These are phyloP conservation scores for Netelia inedita DNA, from an alignment of 2,888 invertebrate genomes.

Conservation along the genomic window DNA sequence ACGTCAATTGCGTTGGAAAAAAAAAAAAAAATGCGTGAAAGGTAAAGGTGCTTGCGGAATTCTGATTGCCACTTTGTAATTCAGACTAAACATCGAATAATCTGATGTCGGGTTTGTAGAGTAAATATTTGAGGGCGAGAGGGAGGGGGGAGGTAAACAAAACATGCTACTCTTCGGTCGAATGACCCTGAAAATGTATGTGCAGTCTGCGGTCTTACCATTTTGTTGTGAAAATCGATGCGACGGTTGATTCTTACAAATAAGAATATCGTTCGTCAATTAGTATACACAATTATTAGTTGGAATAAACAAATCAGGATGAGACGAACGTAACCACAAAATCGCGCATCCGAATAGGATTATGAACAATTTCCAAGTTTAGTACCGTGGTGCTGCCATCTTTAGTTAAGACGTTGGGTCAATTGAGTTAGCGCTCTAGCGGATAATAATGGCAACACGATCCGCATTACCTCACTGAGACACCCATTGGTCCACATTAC, in stretches of 20 bases:
- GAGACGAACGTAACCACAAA: constrained; percentile 53
- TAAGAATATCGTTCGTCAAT: not conserved
- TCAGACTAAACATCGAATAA: constrained; percentile 5
- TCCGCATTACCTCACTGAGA: not conserved
- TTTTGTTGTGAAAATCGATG: constrained; percentile 23
- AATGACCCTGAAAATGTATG: not conserved
- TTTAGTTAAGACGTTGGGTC: not conserved
- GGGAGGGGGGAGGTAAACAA: constrained; percentile 57
- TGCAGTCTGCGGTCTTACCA: constrained; percentile 34
- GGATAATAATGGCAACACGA: not conserved
- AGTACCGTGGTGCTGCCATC: not conserved
- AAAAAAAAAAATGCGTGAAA: not conserved
- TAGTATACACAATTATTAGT: not conserved
- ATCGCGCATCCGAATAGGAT: constrained; percentile 52
- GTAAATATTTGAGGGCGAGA: constrained; percentile 40
- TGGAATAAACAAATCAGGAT: constrained; percentile 45
- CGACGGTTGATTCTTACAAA: not conserved
- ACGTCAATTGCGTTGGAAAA: not conserved
- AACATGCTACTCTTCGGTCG: constrained; percentile 21
- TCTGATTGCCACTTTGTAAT: not conserved
- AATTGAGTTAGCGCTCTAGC: too few relatives aligned
- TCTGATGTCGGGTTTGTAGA: constrained; percentile 5
- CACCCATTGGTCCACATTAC: not conserved
- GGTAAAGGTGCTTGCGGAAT: not conserved
- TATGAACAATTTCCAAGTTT: constrained; percentile 12